A percentile compares a stretch with the other conserved stretches of the same genome.
phyloP scores from a whole-genome alignment of 23 tunicate genomes.

The Corella eumyota region DNA sequence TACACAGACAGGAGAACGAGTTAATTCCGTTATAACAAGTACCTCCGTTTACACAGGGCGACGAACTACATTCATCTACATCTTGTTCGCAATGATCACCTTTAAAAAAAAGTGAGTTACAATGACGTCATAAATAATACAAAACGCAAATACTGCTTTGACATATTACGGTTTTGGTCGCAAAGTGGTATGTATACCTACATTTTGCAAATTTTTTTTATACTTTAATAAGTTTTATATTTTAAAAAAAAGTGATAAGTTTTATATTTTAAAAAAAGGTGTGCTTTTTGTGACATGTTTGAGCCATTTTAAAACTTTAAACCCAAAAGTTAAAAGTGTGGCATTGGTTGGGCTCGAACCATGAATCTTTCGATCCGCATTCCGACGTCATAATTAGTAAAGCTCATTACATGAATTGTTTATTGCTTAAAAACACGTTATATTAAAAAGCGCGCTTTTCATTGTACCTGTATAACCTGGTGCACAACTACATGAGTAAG shows the following conservation, averaged over 20 bases:
- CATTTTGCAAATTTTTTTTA: background rate
- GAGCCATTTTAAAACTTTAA: no score
- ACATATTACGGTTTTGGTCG: no score
- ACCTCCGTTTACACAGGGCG: constrained; percentile 55
- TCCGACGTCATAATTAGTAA: no score
- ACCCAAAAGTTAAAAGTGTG: no score
- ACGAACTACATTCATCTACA: constrained; percentile 56
- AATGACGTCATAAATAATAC: no score
- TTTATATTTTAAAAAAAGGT: no score
- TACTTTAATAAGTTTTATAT: background rate
- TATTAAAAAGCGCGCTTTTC: background rate
- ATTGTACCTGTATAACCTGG: constrained; percentile 51
- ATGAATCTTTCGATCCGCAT: no score
- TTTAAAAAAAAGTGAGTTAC: background rate
- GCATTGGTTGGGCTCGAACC: no score
- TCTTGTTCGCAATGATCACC: constrained; percentile 62
- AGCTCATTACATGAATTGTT: no score
- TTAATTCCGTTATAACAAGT: constrained; percentile 41
- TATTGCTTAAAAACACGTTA: background rate
- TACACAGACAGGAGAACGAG: constrained; percentile 43
- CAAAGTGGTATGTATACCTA: no score
- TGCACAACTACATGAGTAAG: constrained; percentile 51
- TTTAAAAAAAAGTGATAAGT: background rate
- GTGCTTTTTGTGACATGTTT: no score
- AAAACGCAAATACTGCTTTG: no score